Percentiles rank a stretch among this genome's conserved stretches.
Conservation (phyloP, 1,140 invertebrate species). For the Whitmania pigra region DNA sequence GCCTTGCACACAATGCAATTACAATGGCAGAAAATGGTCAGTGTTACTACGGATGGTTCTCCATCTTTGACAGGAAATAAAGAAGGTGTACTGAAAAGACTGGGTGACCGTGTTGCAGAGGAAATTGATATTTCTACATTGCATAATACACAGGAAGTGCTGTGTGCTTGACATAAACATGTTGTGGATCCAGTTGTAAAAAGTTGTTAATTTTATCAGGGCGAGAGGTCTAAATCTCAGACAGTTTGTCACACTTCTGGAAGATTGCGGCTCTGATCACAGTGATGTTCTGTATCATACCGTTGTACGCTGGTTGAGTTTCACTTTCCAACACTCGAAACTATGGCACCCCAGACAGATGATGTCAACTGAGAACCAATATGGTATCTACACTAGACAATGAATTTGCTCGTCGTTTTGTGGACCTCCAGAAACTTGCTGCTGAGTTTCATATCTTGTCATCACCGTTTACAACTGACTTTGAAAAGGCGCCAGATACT, state of each 20-base stretch:
- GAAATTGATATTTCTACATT: constrained; percentile 12
- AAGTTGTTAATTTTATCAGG: neutral
- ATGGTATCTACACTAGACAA: constrained; percentile 6
- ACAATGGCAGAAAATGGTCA: constrained; percentile 14
- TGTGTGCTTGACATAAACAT: constrained; percentile 13
- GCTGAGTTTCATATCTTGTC: constrained; percentile 5
- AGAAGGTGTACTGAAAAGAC: constrained; percentile 13
- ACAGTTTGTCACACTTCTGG: constrained; percentile 11
- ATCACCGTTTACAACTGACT: constrained; percentile 4
- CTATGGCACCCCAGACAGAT: constrained; percentile 12
- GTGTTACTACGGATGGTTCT: constrained; percentile 11
- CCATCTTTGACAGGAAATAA: constrained; percentile 19
- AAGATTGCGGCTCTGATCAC: constrained; percentile 10
- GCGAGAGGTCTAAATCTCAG: constrained; percentile 7
- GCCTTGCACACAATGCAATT: constrained; percentile 13
- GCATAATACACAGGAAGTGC: constrained; percentile 11
- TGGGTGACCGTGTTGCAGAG: constrained; percentile 15
- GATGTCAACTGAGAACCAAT: constrained; percentile 7
- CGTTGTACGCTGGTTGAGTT: constrained; percentile 10
- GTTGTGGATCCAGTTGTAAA: neutral
- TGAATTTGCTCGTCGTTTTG: constrained; percentile 8
- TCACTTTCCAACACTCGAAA: constrained; percentile 12
- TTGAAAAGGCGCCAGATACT: neutral
- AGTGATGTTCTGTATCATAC: constrained; percentile 12
- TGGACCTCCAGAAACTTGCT: neutral